Evolutionary conservation across 1,140 invertebrate species (phyloP), one percentile per base, ranked within the genome.

Genomic region (Popillia japonica): DNA sequence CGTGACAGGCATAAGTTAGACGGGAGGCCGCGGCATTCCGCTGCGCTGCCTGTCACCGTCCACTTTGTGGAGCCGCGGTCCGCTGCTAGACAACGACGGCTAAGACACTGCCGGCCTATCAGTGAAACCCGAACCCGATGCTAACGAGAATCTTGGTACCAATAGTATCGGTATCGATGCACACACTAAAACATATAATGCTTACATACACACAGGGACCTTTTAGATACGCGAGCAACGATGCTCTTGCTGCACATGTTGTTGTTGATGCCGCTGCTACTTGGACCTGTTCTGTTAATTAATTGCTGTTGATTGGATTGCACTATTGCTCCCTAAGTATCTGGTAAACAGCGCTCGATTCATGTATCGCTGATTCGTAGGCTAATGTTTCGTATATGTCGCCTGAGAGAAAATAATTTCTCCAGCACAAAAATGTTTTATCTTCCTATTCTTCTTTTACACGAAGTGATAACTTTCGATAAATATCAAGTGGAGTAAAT

Each of bases 1-100:
- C 83, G 83, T 84, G 83, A 84, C 83, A 84, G 83, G 83, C 83
- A 84, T 84, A 82, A 84, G 83, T 84, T 84, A 84, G 81, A 82
- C 81, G 82, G 82, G 80, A 78, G 83, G 79, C 81, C 82, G 79
- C 78, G 81, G 81, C 82, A 84, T 84, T 84, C 83, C 82, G 79
- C 78, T 76, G 81, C 78, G 75, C 81, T 82, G 82, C 77, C 82
- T 84, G 83, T 84, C 83, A 84, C 80, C 75, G 79, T 78, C 73
- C 78, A 77, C 83, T 84, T 84, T 84, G 83, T 84, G 78, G 64
- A 82, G 61, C 61, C 81, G 82, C 83, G 82, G 81, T 78, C 42
- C 73, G 72, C 73, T 72, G 76, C 78, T 74, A 76, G 75, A 78
- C 78, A 72, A 78, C 80, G 72, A 74, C 72, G 41, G 40, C n/a